Percentiles rank a stretch among this genome's conserved stretches.
Conservation (phyloP, 2,888 invertebrate species). For the Sicus ferrugineus region DNA sequence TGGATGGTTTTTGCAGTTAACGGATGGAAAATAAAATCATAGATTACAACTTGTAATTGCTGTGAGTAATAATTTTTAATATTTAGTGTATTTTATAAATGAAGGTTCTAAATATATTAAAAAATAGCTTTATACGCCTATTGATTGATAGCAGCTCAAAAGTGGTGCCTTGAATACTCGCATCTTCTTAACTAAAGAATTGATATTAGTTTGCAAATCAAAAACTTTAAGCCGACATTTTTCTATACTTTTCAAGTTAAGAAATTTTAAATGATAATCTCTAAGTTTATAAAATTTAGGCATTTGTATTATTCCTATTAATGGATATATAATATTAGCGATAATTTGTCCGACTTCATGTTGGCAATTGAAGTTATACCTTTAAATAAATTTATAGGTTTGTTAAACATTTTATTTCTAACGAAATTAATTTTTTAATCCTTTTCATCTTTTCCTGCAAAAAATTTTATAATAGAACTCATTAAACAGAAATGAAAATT, state of each 20-base stretch:
- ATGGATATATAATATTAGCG: slow-evolving; percentile 33
- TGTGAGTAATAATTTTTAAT: too few species aligned
- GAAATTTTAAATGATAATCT: neutral
- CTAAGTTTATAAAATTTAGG: slow-evolving; percentile 8
- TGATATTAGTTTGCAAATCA: too few species aligned
- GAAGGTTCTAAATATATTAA: too few species aligned
- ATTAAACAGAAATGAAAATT: too few species aligned
- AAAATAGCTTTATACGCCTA: too few species aligned
- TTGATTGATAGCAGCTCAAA: too few species aligned
- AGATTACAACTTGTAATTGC: too few species aligned
- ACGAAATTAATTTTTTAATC: slow-evolving; percentile 32
- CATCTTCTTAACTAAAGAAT: too few species aligned
- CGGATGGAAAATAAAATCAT: neutral
- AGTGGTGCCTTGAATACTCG: too few species aligned
- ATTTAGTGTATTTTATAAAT: too few species aligned
- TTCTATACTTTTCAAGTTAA: slow-evolving; percentile 12
- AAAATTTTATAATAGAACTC: slow-evolving; percentile 7
- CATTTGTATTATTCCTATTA: neutral
- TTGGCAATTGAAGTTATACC: slow-evolving; percentile 1
- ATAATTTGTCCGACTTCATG: slow-evolving; percentile 29
- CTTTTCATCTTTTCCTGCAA: slow-evolving; percentile 47
- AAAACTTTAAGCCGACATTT: too few species aligned
- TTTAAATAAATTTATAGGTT: slow-evolving; percentile 6
- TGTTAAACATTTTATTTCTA: slow-evolving; percentile 24
- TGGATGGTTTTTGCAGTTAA: neutral